A percentile compares a stretch with the other conserved stretches of the same genome.
Conservation (phyloP, 2,113 vertebrate species). For the Platichthys flesus region DNA sequence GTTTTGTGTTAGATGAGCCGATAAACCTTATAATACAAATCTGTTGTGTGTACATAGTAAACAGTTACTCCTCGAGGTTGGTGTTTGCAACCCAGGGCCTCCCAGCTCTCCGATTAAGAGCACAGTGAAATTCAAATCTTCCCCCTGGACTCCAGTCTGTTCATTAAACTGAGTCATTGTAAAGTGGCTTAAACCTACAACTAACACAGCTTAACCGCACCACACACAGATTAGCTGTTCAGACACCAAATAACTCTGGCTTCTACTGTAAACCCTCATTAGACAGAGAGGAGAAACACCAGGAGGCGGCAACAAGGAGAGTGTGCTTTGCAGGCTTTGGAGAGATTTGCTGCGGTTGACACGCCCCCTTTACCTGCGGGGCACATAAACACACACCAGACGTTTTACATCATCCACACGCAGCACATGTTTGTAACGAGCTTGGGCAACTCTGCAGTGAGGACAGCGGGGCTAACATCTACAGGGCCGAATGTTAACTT, state of each 20-base stretch:
- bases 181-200: constrained; percentile 53
- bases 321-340: constrained; percentile 3
- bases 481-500: too few relatives aligned
- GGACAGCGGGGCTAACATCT: constrained; percentile 3
- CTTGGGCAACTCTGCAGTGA: constrained; percentile 19
- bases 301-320: not conserved
- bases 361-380: constrained; percentile 40
- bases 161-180: constrained; percentile 34
- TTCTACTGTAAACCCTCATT: constrained; percentile 32
- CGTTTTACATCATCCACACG: not conserved
- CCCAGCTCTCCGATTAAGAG: not conserved
- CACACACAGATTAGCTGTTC: constrained; percentile 43
- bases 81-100: not conserved
- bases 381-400: constrained; percentile 12
- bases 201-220: constrained; percentile 30
- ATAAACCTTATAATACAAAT: not conserved
- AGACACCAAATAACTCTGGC: constrained; percentile 17
- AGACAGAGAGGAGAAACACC: not conserved
- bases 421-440: not conserved
- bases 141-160: not conserved
- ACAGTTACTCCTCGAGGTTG: not conserved
- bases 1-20: not conserved
- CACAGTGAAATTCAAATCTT: not conserved
- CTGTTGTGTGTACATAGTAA: not conserved
- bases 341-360: not conserved